These are phyloP conservation scores for Teleogryllus oceanicus DNA, from an alignment of 2,888 invertebrate genomes.

Conservation along the genomic window DNA sequence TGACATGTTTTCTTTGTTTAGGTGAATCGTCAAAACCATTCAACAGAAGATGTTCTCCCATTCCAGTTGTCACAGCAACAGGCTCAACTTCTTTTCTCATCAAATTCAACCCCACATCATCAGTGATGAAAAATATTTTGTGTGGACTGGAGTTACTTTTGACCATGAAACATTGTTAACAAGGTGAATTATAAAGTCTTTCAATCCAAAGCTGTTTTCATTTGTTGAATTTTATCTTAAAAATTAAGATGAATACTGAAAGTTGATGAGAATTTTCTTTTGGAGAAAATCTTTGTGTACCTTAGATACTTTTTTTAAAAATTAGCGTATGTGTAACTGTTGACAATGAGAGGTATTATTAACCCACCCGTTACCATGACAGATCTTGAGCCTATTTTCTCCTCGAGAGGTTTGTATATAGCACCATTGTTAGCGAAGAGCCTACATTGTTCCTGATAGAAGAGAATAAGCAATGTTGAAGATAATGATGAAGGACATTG, in stretches of 20 bases:
- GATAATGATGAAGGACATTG: too few species aligned
- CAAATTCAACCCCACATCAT: slow-evolving; percentile 29
- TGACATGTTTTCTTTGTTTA: slow-evolving; percentile 4
- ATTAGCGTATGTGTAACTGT: background rate
- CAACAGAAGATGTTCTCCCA: slow-evolving; percentile 45
- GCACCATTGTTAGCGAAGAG: too few species aligned
- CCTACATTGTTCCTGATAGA: too few species aligned
- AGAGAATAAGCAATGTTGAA: too few species aligned
- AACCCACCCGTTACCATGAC: slow-evolving; percentile 1
- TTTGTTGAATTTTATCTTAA: slow-evolving; percentile 2
- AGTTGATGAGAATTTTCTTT: background rate
- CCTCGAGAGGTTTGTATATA: background rate
- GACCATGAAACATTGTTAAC: background rate
- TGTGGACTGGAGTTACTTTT: background rate
- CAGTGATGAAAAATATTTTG: background rate
- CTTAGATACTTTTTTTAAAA: too few species aligned
- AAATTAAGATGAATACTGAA: background rate
- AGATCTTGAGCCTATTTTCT: background rate
- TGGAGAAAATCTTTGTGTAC: too few species aligned
- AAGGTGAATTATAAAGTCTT: background rate
- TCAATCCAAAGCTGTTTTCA: background rate
- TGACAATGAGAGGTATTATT: background rate
- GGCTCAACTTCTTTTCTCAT: slow-evolving; percentile 48
- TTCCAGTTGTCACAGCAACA: slow-evolving; percentile 50
- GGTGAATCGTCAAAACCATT: slow-evolving; percentile 29